Evolutionary conservation across 1,140 invertebrate species (phyloP), one percentile per base, ranked within the genome.

Genomic region (Phocides pigmalion): DNA sequence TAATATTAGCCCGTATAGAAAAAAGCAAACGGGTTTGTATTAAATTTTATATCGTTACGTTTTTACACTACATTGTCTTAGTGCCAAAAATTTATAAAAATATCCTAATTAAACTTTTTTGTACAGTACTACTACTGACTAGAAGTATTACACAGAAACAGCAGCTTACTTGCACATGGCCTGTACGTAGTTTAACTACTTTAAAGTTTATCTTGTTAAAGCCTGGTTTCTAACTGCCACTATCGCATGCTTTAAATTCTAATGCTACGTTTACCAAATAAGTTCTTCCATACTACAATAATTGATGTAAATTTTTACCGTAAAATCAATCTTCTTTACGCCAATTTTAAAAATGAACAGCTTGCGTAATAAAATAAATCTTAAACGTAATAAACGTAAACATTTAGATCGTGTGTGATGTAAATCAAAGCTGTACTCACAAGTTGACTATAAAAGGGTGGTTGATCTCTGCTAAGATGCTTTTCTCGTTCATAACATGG

Each of bases 361-460:
- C 0, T 39, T 14, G 35, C 12, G 35, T 39, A 12, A 39, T 39
- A 14, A 14, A 39, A 39, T 39, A 32, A 32, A 32, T 32, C 28
- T 32, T 1, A 11, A 1, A 32, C 28, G 28, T 32, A 32, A 32
- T 32, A 22, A n/a, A 47, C 17, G 41, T 16, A 42, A 11, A 8
- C 6, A 19, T 19, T 44, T 19, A 15, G 14, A 32, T 12, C 28
- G 15, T 35, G 4, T 11, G 14, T 50, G 15, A 50, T 3, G 32
- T 35, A 19, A 14, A 25, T 44, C 6, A 39, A 17, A 35, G 20
- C 14, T 11, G 22, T 80, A 96, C 97, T 97, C 93, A 98, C 97
- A 99, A 93, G 84, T 97, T 97, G 19, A 99, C 97, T 66, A 99
- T 96, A 89, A 99, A 99, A 54, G 98, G 98, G 93, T 99, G 98